Evolutionary conservation across 2,113 vertebrate species (phyloP).

Genomic region (Scomber scombrus): DNA sequence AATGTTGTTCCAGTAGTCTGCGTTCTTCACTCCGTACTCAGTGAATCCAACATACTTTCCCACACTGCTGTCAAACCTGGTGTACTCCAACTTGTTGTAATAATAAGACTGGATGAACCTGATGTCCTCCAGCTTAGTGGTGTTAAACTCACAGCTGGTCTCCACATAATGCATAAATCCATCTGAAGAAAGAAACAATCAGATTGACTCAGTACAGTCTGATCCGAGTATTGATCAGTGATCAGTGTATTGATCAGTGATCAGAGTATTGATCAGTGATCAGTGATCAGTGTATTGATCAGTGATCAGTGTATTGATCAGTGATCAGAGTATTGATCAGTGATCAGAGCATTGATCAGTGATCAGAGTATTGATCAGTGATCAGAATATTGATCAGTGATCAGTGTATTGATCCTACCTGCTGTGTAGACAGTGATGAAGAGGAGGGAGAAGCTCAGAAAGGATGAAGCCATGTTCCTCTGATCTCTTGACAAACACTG

Average conservation of each 20-base stretch:
- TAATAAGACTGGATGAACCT: accelerated
- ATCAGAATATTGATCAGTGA: too few species aligned
- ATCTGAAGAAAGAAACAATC: too few species aligned
- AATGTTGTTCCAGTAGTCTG: accelerated
- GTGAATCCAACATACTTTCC: conserved; percentile 23
- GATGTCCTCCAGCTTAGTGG: conserved; percentile 53
- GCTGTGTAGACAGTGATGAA: neutral
- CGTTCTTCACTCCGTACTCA: neutral
- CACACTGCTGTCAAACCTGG: conserved; percentile 47
- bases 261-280: neutral
- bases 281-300: neutral
- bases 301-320: too few species aligned
- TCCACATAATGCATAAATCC: too few species aligned
- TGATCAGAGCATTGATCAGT: too few species aligned
- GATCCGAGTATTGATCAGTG: neutral
- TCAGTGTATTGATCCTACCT: too few species aligned
- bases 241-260: neutral
- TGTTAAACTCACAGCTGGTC: conserved; percentile 55
- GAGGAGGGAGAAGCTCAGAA: conserved; percentile 27
- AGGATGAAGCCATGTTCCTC: conserved; percentile 50
- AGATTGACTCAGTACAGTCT: too few species aligned
- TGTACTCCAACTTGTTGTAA: neutral
- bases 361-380: conserved; percentile 7
- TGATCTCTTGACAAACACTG: too few species aligned
- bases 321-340: too few species aligned